These are phyloP conservation scores for Aphelocoma californica DNA, from an alignment of 2,797 vertebrate genomes.

Conservation along the genomic window DNA sequence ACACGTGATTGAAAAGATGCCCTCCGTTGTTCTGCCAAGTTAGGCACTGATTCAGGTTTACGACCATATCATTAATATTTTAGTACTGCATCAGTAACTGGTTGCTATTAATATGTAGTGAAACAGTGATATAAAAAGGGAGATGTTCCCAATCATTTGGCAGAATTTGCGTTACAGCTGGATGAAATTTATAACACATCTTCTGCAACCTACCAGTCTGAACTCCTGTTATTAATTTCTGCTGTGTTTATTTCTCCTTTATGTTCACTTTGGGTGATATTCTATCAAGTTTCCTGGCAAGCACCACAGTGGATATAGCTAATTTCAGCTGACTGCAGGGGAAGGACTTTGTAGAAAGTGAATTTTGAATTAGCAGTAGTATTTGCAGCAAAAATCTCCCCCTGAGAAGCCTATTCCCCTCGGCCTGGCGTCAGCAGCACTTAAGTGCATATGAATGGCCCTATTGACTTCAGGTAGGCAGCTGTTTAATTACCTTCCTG, in stretches of 20 bases:
- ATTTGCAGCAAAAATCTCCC: constrained; percentile 49
- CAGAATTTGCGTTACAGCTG: constrained; percentile 65
- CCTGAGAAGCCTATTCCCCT: constrained; percentile 50
- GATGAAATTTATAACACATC: constrained; percentile 61
- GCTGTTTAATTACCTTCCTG: constrained; percentile 60
- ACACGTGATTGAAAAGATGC: constrained; percentile 46
- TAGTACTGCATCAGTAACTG: constrained; percentile 60
- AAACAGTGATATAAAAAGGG: constrained; percentile 52
- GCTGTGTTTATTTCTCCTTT: constrained; percentile 65
- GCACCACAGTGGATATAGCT: constrained; percentile 48
- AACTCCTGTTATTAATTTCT: constrained; percentile 66
- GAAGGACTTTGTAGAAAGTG: constrained; percentile 47
- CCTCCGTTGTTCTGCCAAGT: constrained; percentile 43
- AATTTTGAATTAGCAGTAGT: constrained; percentile 55
- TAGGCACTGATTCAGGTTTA: constrained; percentile 64
- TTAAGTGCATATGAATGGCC: constrained; percentile 58
- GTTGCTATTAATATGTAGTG: constrained; percentile 64
- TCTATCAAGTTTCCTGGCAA: constrained; percentile 65
- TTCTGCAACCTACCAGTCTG: constrained; percentile 52
- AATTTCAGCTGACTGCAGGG: constrained; percentile 63
- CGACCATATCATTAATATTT: constrained; percentile 61
- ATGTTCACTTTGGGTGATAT: constrained; percentile 64
- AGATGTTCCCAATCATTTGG: constrained; percentile 63
- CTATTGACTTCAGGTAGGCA: constrained; percentile 60
- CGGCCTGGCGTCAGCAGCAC: constrained; percentile 47